Percentiles rank a stretch among this genome's conserved stretches.
phyloP scores from a whole-genome alignment of 2,797 vertebrate genomes.

The Otolemur crassicaudatus region DNA sequence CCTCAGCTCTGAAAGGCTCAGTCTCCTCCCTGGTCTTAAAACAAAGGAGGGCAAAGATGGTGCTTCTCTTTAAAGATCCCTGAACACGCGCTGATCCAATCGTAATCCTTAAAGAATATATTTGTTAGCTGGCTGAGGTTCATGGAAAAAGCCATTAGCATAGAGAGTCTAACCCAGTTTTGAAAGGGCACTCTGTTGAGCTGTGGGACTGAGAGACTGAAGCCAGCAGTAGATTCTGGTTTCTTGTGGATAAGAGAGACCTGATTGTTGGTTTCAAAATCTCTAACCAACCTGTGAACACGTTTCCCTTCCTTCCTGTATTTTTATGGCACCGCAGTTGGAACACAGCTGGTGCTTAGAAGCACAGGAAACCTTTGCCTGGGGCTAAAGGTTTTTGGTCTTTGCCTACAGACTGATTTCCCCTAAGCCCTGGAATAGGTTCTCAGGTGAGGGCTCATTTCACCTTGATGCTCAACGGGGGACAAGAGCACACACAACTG shows the following conservation, averaged over 20 bases:
- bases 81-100: not conserved
- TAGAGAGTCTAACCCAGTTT: not conserved
- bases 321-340: not conserved
- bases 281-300: conserved; percentile 69
- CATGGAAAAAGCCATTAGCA: conserved; percentile 44
- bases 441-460: not conserved
- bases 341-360: not conserved
- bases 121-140: conserved; percentile 7
- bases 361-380: not conserved
- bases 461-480: not conserved
- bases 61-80: not conserved
- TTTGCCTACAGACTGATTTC: not conserved
- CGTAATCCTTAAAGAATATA: not conserved
- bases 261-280: conserved; percentile 57
- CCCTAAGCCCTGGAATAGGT: not conserved
- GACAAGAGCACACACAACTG: not conserved
- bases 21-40: not conserved
- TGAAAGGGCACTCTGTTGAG: conserved; percentile 56
- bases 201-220: not conserved
- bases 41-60: not conserved
- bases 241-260: conserved; percentile 54
- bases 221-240: conserved; percentile 22
- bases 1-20: not conserved
- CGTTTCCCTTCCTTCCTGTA: conserved; percentile 62
- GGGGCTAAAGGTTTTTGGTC: not conserved